Evolutionary conservation across 2,888 invertebrate genomes (phyloP).

Genomic region (Punctoribates punctum): DNA sequence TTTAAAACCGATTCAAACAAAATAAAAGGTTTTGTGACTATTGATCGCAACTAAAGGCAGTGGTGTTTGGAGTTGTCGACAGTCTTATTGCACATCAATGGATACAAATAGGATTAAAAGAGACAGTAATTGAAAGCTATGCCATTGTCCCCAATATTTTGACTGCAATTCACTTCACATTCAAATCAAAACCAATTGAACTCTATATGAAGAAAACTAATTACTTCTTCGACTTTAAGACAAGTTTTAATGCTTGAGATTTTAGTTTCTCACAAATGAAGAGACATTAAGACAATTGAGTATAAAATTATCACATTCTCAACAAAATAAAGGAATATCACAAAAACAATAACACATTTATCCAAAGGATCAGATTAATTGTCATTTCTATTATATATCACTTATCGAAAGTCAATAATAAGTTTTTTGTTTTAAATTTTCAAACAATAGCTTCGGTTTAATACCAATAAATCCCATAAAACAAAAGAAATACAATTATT

Average conservation of each 20-base stretch:
- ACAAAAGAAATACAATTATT: not conserved
- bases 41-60: not conserved
- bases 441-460: not conserved
- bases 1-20: not conserved
- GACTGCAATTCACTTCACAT: not conserved
- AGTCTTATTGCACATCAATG: constrained; percentile 13
- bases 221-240: not conserved
- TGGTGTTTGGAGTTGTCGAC: not conserved
- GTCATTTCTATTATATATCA: not conserved
- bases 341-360: constrained; percentile 1
- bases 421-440: not conserved
- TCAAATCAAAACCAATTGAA: not conserved
- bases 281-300: not conserved
- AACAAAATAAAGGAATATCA: not conserved
- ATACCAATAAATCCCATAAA: constrained; percentile 9
- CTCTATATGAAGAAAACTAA: not conserved
- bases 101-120: not conserved
- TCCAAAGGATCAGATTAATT: not conserved
- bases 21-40: not conserved
- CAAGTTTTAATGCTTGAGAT: not conserved
- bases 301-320: not conserved
- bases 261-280: not conserved
- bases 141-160: not conserved
- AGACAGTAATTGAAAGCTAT: not conserved
- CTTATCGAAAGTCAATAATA: constrained; percentile 14